Base-by-base conservation (phyloP, 2,113 vertebrate species). In the Crotalus tigris region DNA sequence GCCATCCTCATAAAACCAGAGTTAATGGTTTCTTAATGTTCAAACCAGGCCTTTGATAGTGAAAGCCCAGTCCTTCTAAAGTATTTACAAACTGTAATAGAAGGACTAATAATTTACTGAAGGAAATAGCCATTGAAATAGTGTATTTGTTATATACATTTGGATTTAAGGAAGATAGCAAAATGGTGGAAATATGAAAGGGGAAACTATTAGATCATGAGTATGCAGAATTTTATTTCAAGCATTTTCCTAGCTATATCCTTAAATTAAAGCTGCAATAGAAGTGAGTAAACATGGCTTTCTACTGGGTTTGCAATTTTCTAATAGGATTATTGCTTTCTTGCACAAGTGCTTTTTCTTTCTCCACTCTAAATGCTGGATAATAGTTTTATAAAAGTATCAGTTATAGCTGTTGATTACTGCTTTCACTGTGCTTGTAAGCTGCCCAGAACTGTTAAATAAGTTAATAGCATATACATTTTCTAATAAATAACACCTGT, bases 321-420 rank as follows among this genome's bases (percentile, higher is more conserved):
- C 61, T 91, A 51, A 8, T 54, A 51, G 9, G 26, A 55, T 93
- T 95, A 93, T 89, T 94, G n/a, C 7, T 94, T 94, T 95, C 93
- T 90, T 11, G 93, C 55, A 85, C 95, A 85, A 57, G 94, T 94
- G 91, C 93, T 93, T 90, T 92, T 93, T 95, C 94, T 81, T 81
- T 81, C 33, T 81, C 75, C 33, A 44, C 19, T 4, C 33, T 33
- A 81, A 21, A 81, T 44, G 15, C 8, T 53, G 85, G 49, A 29
- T 51, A 51, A 39, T 51, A 51, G 49, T 53, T 87, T 87, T 51
- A 53, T 53, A 44, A 81, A 81, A 21, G 33, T 44, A 81, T 44
- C 75, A 81, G 5, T 21, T 39, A 81, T 81, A 44, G 33, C 17
- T 81, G 75, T 81, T 81, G 69, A 75, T 75, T 81, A 33, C 15